A percentile compares a stretch with the other conserved stretches of the same genome.
These are phyloP conservation scores for Dynastes tityus DNA, from an alignment of 2,888 invertebrate genomes.

Conservation along the genomic window DNA sequence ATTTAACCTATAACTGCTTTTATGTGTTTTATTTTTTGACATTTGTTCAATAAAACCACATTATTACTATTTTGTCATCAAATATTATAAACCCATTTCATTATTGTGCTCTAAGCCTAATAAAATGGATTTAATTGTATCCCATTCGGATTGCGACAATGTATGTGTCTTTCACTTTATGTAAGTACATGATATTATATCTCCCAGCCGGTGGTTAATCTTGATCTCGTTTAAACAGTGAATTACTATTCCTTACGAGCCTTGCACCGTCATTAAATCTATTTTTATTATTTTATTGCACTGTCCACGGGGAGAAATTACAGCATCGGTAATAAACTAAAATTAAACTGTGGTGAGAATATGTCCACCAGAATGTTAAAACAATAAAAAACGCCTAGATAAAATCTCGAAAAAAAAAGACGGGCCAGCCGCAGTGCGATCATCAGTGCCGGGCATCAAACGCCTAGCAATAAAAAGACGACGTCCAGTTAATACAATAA, in stretches of 20 bases:
- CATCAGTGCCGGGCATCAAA: constrained; percentile 43
- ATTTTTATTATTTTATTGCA: constrained; percentile 47
- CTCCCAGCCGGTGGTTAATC: constrained; percentile 37
- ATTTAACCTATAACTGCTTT: no score
- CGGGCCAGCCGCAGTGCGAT: constrained; percentile 27
- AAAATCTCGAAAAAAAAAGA: constrained; percentile 39
- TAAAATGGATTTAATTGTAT: background rate
- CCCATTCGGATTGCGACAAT: no score
- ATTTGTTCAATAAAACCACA: no score
- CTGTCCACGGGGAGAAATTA: constrained; percentile 43
- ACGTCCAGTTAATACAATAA: constrained; percentile 53
- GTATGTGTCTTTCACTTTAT: background rate
- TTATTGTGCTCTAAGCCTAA: no score
- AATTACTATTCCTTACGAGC: constrained; percentile 44
- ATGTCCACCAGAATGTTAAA: constrained; percentile 49
- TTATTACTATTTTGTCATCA: no score
- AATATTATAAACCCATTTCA: no score
- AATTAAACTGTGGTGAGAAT: constrained; percentile 47
- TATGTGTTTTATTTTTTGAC: no score
- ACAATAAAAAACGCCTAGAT: constrained; percentile 51
- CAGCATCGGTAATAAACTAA: constrained; percentile 49
- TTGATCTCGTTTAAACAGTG: constrained; percentile 43
- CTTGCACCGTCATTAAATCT: constrained; percentile 41
- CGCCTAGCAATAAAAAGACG: constrained; percentile 41
- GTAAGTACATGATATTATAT: constrained; percentile 1